Base-by-base conservation (phyloP, 2,113 vertebrate genomes). In the Etheostoma spectabile region DNA sequence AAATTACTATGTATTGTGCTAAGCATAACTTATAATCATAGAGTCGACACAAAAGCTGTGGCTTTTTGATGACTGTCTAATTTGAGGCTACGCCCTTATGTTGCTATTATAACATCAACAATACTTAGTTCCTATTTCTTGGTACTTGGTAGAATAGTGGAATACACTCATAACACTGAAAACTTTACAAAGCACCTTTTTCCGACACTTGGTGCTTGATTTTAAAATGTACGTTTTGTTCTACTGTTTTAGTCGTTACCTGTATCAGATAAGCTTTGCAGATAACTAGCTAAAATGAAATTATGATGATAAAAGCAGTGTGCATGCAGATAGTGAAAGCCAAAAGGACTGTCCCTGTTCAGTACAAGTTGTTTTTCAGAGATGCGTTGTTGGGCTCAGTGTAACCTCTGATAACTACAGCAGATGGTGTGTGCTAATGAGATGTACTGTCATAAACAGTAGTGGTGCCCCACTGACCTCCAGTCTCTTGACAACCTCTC, bases 401-500 rank as follows among this genome's bases (percentile, higher is more conserved):
- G 33, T 77, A 62, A 59, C 64, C 48, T 62, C 45, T 10, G 15
- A 35, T 2, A 42, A 24, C 59, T 22, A 5, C 69, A 82, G 61
- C 69, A 82, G 74, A 82, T 78, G 67, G 79, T 78, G 64, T 38
- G 15, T 61, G 64, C 30, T 74, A 80, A 83, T 68, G 27, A 71
- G 63, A 79, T 13, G 60, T 19, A n/a, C 21, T 7, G 63, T 67
- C 60, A 49, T 0, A 74, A 71, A 89, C 72, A 77, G 74, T 15
- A 38, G 33, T 10, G 12, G 12, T 60, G 22, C 18, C 45, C 35
- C 70, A 93, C 97, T 97, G 88, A 99, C 98, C 96, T 99, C 97
- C 84, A 99, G 94, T 74, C 98, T 96, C 92, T 95, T 97, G 88
- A 99, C 97, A 69, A 99, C 97, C 91, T 99, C 98, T 85, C 97